phyloP scores from a whole-genome alignment of 2,113 vertebrate species.

The Perca fluviatilis region DNA sequence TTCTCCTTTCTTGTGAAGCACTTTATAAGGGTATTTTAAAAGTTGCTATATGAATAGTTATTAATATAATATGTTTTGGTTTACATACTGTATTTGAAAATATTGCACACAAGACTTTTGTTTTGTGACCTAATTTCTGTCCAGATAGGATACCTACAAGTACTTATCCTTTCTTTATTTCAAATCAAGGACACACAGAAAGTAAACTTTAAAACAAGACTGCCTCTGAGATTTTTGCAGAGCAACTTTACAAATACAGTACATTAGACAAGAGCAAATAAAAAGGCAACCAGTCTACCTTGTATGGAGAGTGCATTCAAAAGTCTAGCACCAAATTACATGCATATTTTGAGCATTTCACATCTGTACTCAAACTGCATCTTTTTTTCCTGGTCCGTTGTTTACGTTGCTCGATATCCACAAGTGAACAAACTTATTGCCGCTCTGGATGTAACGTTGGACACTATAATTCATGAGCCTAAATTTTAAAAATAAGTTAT shows the following conservation, averaged over 20 bases:
- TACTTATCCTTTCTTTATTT: background rate
- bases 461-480: background rate
- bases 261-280: background rate
- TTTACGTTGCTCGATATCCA: background rate
- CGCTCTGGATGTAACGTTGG: background rate
- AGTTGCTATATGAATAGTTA: no score
- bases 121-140: background rate
- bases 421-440: background rate
- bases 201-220: background rate
- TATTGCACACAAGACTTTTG: background rate
- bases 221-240: no score
- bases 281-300: background rate
- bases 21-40: no score
- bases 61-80: no score
- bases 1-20: no score
- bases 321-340: background rate
- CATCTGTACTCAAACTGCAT: background rate
- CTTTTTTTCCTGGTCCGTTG: background rate
- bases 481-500: accelerated
- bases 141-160: background rate
- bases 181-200: background rate
- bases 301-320: background rate
- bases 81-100: background rate
- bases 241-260: background rate
- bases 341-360: background rate